A percentile compares a stretch with the other conserved stretches of the same genome.
phyloP scores from a whole-genome alignment of 1,140 invertebrate genomes.

The Drosophila mauritiana region DNA sequence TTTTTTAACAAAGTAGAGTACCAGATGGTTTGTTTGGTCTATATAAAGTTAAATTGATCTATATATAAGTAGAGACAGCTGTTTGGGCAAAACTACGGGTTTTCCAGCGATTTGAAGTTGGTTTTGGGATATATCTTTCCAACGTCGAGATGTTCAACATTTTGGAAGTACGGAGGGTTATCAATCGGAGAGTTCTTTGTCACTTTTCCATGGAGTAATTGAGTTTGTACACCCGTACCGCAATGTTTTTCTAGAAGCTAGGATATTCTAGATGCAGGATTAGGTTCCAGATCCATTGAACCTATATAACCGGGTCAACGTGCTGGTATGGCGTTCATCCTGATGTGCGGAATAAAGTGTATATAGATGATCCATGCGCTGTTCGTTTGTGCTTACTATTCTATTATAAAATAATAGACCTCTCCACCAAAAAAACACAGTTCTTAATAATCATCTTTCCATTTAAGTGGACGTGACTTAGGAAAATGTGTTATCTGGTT shows the following conservation, averaged over 20 bases:
- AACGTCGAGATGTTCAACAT: background rate
- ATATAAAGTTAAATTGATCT: slow-evolving; percentile 11
- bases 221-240: too few species aligned
- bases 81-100: background rate
- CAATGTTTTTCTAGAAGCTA: background rate
- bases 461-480: background rate
- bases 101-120: background rate
- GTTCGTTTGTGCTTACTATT: background rate
- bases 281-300: background rate
- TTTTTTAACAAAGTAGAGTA: slow-evolving; percentile 5
- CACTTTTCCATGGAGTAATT: too few species aligned
- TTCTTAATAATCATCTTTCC: background rate
- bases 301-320: background rate
- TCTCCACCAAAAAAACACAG: background rate
- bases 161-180: background rate
- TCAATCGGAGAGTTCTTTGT: background rate
- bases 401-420: background rate
- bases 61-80: slow-evolving; percentile 2
- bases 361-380: background rate
- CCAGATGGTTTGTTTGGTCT: too few species aligned
- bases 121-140: background rate
- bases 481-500: background rate
- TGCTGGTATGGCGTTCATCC: background rate
- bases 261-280: too few species aligned
- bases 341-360: background rate